These are phyloP conservation scores for Seladonia tumulorum DNA, from an alignment of 2,888 invertebrate genomes.

Conservation along the genomic window DNA sequence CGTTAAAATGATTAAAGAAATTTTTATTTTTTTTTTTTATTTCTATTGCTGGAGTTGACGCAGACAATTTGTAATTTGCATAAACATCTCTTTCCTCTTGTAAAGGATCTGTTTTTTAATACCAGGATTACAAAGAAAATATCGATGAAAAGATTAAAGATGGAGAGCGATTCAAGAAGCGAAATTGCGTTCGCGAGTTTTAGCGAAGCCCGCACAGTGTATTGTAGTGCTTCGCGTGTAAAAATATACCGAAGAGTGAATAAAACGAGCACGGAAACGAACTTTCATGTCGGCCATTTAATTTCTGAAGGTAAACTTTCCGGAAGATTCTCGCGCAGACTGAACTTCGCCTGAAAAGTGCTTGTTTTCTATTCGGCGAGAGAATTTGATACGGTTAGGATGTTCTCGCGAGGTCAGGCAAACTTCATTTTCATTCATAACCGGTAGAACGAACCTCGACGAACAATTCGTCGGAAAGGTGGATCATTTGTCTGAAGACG, in stretches of 20 bases:
- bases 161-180: neutral
- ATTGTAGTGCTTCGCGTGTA: neutral
- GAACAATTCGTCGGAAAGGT: neutral
- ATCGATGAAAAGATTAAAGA: neutral
- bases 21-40: neutral
- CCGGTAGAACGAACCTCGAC: neutral
- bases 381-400: neutral
- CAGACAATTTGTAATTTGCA: too few relatives aligned
- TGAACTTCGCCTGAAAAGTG: neutral
- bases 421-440: neutral
- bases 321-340: neutral
- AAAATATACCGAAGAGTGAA: neutral
- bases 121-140: neutral
- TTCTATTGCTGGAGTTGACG: too few relatives aligned
- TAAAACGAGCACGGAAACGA: neutral
- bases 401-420: neutral
- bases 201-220: neutral
- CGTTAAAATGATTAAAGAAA: neutral
- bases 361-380: neutral
- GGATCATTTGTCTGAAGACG: neutral
- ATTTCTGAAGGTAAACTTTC: conserved; percentile 6
- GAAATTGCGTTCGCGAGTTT: neutral
- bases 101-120: neutral
- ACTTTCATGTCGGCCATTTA: neutral
- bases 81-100: neutral